Evolutionary conservation across 1,140 invertebrate species (phyloP), one percentile per base, ranked within the genome.

Genomic region (Xylocopa sonorina): DNA sequence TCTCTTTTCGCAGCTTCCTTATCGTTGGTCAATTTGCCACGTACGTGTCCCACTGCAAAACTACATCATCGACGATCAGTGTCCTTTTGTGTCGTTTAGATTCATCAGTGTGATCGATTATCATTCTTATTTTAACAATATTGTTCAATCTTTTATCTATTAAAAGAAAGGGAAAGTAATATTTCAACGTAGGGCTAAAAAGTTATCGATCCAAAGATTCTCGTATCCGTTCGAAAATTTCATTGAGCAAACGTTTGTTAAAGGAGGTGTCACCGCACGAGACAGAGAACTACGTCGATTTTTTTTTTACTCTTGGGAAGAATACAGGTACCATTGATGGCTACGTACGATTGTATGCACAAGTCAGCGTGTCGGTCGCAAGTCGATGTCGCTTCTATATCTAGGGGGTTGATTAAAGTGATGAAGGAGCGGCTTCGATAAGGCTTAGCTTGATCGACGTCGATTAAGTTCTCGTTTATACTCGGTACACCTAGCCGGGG

Each of bases 391-490:
- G 62, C 43, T 75, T 81, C 77, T 81, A 83, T 55, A 81, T 62
- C 57, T 53, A 66, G 66, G 80, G 71, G 75, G 64, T 88, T 89
- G 88, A 90, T 90, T 90, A 88, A 87, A 90, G 87, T 88, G 84
- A 89, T 79, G 83, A 85, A 87, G 89, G 89, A 88, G 89, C 84
- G 89, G 89, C 88, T 85, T 81, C 84, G 84, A 89, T 87, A 87
- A 88, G 84, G 62, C 79, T 88, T 75, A 75, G 55, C 73, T 81
- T 78, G 71, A 84, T 82, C 80, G 80, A 79, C 58, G 41, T 63
- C 80, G 62, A 81, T 81, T 82, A 82, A 82, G 48, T 62, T 72
- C 50, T 53, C 46, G 58, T 64, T 81, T 81, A 57, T 71, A 51
- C 14, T 81, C 18, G 38, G 78, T 55, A 73, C 67, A 62, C 48